Conservation (phyloP, 2,113 vertebrate species). For the Eclectus roratus region DNA sequence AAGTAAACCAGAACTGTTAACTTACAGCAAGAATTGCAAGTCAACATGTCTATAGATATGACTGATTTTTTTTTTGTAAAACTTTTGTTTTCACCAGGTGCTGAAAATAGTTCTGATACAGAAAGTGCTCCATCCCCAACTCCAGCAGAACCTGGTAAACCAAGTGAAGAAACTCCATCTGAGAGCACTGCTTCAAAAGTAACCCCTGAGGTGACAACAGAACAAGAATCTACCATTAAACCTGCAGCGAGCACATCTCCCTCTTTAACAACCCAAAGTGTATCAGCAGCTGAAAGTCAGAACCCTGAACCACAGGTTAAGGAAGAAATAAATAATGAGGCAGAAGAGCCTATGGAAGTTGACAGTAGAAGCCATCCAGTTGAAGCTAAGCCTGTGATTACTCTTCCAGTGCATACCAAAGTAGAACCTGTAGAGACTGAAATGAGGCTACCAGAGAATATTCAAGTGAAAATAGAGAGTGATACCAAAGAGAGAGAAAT, state of each 20-base stretch:
- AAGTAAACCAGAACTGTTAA: not conserved
- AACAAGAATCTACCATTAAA: slow-evolving; percentile 73
- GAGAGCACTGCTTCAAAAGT: slow-evolving; percentile 69
- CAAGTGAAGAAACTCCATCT: slow-evolving; percentile 74
- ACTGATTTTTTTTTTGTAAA: not conserved
- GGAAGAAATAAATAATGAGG: slow-evolving; percentile 81
- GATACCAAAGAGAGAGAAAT: slow-evolving; percentile 86
- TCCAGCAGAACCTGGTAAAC: slow-evolving; percentile 86
- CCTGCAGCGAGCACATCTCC: slow-evolving; percentile 59
- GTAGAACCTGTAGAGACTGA: slow-evolving; percentile 85
- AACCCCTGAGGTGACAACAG: slow-evolving; percentile 51
- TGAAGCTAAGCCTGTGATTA: slow-evolving; percentile 72
- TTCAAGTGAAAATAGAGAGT: slow-evolving; percentile 86
- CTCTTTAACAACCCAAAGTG: slow-evolving; percentile 40
- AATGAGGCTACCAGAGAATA: slow-evolving; percentile 78
- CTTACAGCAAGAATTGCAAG: not conserved
- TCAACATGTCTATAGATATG: not conserved
- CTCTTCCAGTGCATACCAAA: slow-evolving; percentile 81
- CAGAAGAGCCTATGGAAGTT: slow-evolving; percentile 74
- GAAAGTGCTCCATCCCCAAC: slow-evolving; percentile 97
- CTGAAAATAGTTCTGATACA: slow-evolving; percentile 97
- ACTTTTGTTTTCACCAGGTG: slow-evolving; percentile 73
- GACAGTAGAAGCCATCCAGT: slow-evolving; percentile 73
- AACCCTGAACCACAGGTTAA: slow-evolving; percentile 80
- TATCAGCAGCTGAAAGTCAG: slow-evolving; percentile 77